phyloP scores from a whole-genome alignment of 2,797 vertebrate species.

The Gadopsis bispinosus region DNA sequence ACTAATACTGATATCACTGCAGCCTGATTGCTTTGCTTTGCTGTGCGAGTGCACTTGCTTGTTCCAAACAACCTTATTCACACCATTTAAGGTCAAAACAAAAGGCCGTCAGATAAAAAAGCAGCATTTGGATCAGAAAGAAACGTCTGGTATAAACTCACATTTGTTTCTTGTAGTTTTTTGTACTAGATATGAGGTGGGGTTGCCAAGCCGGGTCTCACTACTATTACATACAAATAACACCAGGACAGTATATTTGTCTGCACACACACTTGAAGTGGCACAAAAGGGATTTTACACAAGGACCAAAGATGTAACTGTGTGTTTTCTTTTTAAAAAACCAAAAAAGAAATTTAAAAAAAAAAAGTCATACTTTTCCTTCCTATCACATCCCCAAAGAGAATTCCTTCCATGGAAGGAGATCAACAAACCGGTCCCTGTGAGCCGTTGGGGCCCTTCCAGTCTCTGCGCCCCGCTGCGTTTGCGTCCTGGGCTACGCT shows the following conservation, averaged over 20 bases:
- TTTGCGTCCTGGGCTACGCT: conserved; percentile 80
- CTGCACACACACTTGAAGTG: conserved; percentile 25
- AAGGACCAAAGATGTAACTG: conserved; percentile 44
- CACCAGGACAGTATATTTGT: conserved; percentile 77
- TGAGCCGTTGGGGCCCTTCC: conserved; percentile 55
- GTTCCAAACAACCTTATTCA: conserved; percentile 55
- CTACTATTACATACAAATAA: conserved; percentile 54
- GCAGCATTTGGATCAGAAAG: conserved; percentile 80
- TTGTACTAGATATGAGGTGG: conserved; percentile 30
- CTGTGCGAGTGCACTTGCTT: conserved; percentile 54
- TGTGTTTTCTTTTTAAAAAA: conserved; percentile 5
- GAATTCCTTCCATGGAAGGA: conserved; percentile 65
- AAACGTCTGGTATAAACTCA: conserved; percentile 52
- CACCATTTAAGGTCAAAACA: conserved; percentile 71
- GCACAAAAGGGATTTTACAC: conserved; percentile 29
- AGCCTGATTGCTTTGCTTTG: conserved; percentile 24
- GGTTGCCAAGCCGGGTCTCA: conserved; percentile 35
- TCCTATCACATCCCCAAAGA: conserved; percentile 41
- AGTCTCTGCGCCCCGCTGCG: neutral
- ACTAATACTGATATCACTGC: conserved; percentile 53
- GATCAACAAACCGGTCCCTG: conserved; percentile 53
- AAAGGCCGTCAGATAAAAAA: conserved; percentile 49
- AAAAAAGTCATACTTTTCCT: conserved; percentile 28
- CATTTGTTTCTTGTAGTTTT: conserved; percentile 46
- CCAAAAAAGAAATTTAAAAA: neutral